Percentiles rank a stretch among this genome's conserved stretches.
phyloP scores from a whole-genome alignment of 2,888 invertebrate genomes.

The Peribatodes rhomboidaria region DNA sequence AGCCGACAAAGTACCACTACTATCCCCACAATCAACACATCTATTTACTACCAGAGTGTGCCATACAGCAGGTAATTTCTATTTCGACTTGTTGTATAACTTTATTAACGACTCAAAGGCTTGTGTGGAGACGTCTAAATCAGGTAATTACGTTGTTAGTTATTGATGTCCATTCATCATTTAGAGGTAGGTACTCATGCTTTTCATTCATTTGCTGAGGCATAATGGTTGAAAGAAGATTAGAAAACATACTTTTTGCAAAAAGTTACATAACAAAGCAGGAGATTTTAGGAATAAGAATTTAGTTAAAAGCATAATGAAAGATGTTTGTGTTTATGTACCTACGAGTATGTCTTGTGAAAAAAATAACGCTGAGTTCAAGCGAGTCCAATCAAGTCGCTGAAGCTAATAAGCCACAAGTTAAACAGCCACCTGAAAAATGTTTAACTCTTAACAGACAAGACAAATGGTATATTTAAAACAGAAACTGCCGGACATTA shows the following conservation, averaged over 20 bases:
- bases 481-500: no score
- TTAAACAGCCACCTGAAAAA: no score
- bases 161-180: constrained; percentile 10
- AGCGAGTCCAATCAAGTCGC: constrained; percentile 25
- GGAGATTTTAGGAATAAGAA: neutral
- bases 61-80: constrained; percentile 92
- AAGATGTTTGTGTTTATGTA: no score
- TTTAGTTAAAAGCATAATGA: neutral
- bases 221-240: neutral
- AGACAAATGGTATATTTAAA: no score
- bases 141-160: constrained; percentile 15
- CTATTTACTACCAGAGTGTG: constrained; percentile 96
- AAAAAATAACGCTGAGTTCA: constrained; percentile 21
- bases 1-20: constrained; percentile 97
- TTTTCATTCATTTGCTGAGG: neutral
- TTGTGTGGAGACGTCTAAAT: constrained; percentile 12
- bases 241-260: neutral
- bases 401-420: no score
- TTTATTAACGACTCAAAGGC: constrained; percentile 51
- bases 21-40: constrained; percentile 98
- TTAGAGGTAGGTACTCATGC: neutral
- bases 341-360: no score
- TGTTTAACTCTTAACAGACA: no score
- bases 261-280: constrained; percentile 6
- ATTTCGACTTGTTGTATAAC: constrained; percentile 43